Percentiles rank a stretch among this genome's conserved stretches.
Evolutionary conservation across 2,888 invertebrate species (phyloP).

Genomic region (Zhuqinia jingwanae): DNA sequence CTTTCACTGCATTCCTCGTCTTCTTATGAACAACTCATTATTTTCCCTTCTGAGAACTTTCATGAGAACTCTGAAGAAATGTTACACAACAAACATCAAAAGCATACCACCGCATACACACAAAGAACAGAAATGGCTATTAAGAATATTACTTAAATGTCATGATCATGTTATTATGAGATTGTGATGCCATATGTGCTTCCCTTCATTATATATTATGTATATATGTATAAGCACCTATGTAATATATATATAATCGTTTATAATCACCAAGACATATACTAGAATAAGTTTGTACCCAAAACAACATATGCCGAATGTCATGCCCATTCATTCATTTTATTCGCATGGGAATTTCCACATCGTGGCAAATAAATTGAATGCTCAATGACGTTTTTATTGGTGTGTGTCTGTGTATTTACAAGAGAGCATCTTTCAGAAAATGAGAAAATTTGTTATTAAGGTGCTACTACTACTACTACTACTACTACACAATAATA

Average conservation of each 20-base stretch:
- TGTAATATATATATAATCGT: too few relatives aligned
- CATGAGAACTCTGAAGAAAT: neutral
- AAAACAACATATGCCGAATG: slow-evolving; percentile 2
- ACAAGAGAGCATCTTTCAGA: slow-evolving; percentile 24
- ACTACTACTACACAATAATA: too few relatives aligned
- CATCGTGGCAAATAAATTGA: slow-evolving; percentile 31
- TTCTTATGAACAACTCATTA: slow-evolving; percentile 22
- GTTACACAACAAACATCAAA: slow-evolving; percentile 38
- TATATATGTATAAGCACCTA: too few relatives aligned
- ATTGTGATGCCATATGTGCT: neutral
- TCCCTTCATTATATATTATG: too few relatives aligned
- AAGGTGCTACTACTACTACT: neutral
- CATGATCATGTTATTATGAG: neutral
- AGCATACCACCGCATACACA: too few relatives aligned
- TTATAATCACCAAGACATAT: too few relatives aligned
- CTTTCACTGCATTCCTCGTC: slow-evolving; percentile 7
- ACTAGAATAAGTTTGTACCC: too few relatives aligned
- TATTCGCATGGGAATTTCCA: slow-evolving; percentile 32
- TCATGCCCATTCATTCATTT: slow-evolving; percentile 11
- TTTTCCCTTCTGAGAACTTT: neutral
- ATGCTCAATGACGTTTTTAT: slow-evolving; percentile 31
- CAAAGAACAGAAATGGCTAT: neutral
- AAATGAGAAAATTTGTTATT: neutral
- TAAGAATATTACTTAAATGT: neutral
- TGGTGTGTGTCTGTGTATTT: neutral